Evolutionary conservation across 2,797 vertebrate genomes (phyloP).

Genomic region (Meda fulgida): DNA sequence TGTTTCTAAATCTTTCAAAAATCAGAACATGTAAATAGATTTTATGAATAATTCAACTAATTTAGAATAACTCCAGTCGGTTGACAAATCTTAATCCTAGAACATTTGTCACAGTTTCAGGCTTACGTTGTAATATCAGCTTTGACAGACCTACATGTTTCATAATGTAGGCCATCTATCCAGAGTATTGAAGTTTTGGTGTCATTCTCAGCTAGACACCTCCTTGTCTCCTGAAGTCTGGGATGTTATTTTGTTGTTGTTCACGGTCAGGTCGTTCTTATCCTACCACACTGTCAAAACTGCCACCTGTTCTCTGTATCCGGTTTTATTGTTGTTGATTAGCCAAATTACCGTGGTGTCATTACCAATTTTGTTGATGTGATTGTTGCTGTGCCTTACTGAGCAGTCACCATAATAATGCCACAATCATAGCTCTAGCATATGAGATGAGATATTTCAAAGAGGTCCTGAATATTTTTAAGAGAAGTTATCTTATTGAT

Average conservation of each 20-base stretch:
- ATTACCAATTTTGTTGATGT: conserved; percentile 35
- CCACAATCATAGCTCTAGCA: neutral
- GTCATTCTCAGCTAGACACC: neutral
- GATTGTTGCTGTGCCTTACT: conserved; percentile 29
- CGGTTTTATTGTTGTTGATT: conserved; percentile 30
- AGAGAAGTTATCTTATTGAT: neutral
- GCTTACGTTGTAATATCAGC: neutral
- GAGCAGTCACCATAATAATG: conserved; percentile 9
- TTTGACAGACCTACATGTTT: conserved; percentile 3
- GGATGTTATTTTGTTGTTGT: conserved; percentile 18
- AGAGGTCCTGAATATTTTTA: neutral
- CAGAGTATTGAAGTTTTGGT: neutral
- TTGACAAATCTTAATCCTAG: neutral
- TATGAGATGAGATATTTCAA: neutral
- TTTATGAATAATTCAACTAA: neutral
- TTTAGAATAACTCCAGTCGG: neutral
- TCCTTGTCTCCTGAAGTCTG: neutral
- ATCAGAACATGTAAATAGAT: neutral
- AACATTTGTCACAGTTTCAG: conserved; percentile 7
- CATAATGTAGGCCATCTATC: neutral
- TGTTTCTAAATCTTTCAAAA: neutral
- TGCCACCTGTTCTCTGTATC: conserved; percentile 18
- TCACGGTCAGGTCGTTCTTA: conserved; percentile 2
- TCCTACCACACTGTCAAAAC: conserved; percentile 1
- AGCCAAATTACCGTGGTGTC: conserved; percentile 39